phyloP scores from a whole-genome alignment of 2,888 invertebrate genomes.

The Busseola fusca region DNA sequence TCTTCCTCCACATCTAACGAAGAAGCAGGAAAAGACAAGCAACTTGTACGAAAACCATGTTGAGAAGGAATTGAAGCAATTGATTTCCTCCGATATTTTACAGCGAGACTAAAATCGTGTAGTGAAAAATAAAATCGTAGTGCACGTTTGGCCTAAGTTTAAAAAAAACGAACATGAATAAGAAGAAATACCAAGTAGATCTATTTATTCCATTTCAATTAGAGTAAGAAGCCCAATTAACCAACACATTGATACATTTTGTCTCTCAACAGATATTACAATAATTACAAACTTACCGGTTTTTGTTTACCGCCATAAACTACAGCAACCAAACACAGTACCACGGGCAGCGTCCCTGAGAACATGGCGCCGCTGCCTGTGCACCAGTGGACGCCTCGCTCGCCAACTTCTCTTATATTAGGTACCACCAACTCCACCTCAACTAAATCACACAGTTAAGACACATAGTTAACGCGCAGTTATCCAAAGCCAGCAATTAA shows the following conservation, averaged over 20 bases:
- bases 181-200: neutral
- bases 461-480: slow-evolving; percentile 64
- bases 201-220: neutral
- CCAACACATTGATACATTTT: neutral
- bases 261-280: neutral
- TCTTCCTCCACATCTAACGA: no score
- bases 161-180: neutral
- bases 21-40: no score
- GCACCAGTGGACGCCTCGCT: slow-evolving; percentile 56
- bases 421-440: slow-evolving; percentile 36
- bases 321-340: slow-evolving; percentile 70
- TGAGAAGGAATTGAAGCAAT: no score
- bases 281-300: slow-evolving; percentile 72
- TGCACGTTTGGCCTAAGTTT: neutral
- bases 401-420: slow-evolving; percentile 58
- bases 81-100: no score
- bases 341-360: slow-evolving; percentile 70
- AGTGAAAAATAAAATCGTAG: no score
- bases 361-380: slow-evolving; percentile 76
- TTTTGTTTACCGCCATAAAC: slow-evolving; percentile 75
- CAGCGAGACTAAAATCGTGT: no score
- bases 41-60: no score
- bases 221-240: neutral
- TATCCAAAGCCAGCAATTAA: slow-evolving; percentile 75
- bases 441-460: slow-evolving; percentile 64